A percentile compares a stretch with the other conserved stretches of the same genome.
Conservation (phyloP, 2,888 invertebrate species). For the Biston stratarius region DNA sequence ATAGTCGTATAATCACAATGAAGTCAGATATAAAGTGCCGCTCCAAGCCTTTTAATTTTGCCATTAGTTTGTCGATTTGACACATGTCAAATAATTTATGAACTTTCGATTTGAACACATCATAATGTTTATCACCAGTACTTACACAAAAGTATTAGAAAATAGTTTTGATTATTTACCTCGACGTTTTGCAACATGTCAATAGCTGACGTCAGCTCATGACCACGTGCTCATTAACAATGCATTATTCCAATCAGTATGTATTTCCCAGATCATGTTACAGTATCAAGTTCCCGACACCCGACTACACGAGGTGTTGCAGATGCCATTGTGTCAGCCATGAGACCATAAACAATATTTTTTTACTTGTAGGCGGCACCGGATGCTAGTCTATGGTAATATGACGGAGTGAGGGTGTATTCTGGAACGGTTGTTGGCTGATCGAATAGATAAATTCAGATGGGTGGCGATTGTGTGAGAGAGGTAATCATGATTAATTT, state of each 20-base stretch:
- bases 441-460: constrained; percentile 9
- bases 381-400: constrained; percentile 55
- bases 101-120: too few species aligned
- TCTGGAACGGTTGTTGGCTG: constrained; percentile 20
- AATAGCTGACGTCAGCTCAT: too few species aligned
- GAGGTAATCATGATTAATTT: not conserved
- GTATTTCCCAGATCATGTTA: constrained; percentile 32
- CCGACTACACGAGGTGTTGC: constrained; percentile 45
- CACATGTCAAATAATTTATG: too few species aligned
- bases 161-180: too few species aligned
- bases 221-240: too few species aligned
- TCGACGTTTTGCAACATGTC: too few species aligned
- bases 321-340: constrained; percentile 42
- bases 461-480: constrained; percentile 12
- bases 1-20: too few species aligned
- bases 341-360: constrained; percentile 49
- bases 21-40: too few species aligned
- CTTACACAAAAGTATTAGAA: too few species aligned
- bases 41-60: too few species aligned
- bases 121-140: too few species aligned
- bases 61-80: too few species aligned
- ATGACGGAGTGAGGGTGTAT: constrained; percentile 21
- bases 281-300: constrained; percentile 49
- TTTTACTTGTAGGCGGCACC: constrained; percentile 53
- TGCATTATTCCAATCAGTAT: not conserved